Evolutionary conservation across 2,888 invertebrate species (phyloP).

Genomic region (Amphipyra tragopoginis): DNA sequence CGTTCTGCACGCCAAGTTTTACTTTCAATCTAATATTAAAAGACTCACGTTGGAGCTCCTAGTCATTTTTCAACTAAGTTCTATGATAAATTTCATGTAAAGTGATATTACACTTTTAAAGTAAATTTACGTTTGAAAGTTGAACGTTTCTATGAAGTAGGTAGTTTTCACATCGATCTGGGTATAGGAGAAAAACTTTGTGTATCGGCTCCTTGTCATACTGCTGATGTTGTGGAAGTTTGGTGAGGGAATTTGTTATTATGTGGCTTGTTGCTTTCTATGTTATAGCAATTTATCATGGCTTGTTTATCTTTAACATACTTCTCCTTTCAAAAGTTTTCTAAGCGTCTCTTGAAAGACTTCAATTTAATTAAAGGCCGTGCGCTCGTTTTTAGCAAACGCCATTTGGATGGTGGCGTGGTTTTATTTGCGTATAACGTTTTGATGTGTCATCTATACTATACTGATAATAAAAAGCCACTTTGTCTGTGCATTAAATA

Average conservation of each 20-base stretch:
- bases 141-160: constrained; percentile 25
- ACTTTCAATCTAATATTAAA: constrained; percentile 61
- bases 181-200: constrained; percentile 19
- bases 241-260: not conserved
- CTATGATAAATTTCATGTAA: constrained; percentile 62
- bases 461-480: too few relatives aligned
- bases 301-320: too few relatives aligned
- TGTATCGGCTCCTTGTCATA: constrained; percentile 16
- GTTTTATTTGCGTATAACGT: too few relatives aligned
- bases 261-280: constrained; percentile 13
- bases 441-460: too few relatives aligned
- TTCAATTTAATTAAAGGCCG: too few relatives aligned
- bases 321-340: too few relatives aligned
- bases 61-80: constrained; percentile 64
- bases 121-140: constrained; percentile 56
- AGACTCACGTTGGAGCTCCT: constrained; percentile 36
- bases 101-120: constrained; percentile 61
- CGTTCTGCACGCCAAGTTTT: constrained; percentile 35
- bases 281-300: not conserved
- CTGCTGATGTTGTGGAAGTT: constrained; percentile 6
- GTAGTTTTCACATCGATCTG: constrained; percentile 27
- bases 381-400: too few relatives aligned
- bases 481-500: too few relatives aligned
- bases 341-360: too few relatives aligned
- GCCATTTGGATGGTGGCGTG: too few relatives aligned